Evolutionary conservation across 92 coral and sea anemone species (phyloP), one percentile per base, ranked within the genome.

Genomic region (Epizoanthus scotinus): DNA sequence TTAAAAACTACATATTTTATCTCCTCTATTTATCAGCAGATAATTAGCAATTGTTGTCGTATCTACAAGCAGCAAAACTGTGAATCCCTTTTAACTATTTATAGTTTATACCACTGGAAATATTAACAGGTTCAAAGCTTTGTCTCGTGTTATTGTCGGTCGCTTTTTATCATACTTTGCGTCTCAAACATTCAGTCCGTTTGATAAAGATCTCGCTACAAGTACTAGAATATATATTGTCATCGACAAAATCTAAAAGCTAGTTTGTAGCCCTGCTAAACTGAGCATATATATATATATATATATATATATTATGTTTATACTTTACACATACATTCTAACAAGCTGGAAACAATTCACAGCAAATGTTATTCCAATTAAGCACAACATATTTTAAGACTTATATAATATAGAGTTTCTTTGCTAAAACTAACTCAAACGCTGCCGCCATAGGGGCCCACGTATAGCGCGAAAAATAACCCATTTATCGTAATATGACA

Each of bases 21-120:
- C 25, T 71, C 27, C 36, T 20, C 1, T 47, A 10, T 29, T 47
- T 58, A 71, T 71, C 56, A 71, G 13, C 78, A 71, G 63, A 71
- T 71, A 71, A 71, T 71, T 71, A 53, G 62, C n/a, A n/a, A 17
- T 26, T 71, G 50, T 71, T 52, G 52, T 71, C 24, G 18, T 49
- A 27, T 71, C 26, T 52, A 71, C 31, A 12, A 18, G 14, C 36
- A 50, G 60, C 61, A 52, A 71, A 42, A 19, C 24, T 69, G 74
- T 42, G 58, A 69, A 44, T 69, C 26, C 34, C 50, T n/a, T 69
- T 25, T 19, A 71, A 34, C 40, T 34, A 34, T 63, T 52, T 60
- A 12, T 21, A 42, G 27, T 26, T 17, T 71, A 50, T 21, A 26
- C 54, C 53, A 52, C 25, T 26, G 47, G 26, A 34, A 10, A 29